These are phyloP conservation scores for Thinocorus orbignyianus DNA, from an alignment of 2,113 vertebrate genomes.

Conservation along the genomic window DNA sequence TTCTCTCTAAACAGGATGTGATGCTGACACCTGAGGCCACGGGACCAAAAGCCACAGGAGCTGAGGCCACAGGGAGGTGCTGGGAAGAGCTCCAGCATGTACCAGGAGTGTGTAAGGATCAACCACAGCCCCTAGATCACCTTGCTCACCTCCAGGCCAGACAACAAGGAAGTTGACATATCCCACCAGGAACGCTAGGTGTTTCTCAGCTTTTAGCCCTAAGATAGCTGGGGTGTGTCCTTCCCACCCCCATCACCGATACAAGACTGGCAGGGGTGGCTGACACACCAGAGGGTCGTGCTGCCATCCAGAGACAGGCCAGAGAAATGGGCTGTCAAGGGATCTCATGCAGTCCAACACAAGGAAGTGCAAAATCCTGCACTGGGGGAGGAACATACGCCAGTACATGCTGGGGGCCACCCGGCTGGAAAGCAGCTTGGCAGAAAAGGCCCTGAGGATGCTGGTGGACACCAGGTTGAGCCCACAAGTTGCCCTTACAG, in stretches of 20 bases:
- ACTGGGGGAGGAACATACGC: neutral
- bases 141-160: neutral
- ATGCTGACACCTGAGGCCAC: accelerated
- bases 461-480: neutral
- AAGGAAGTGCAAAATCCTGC: neutral
- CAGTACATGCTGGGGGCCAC: neutral
- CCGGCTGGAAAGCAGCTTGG: neutral
- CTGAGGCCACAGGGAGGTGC: neutral
- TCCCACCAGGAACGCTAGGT: neutral
- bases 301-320: neutral
- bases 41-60: neutral
- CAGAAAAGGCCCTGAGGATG: neutral
- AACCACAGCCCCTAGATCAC: neutral
- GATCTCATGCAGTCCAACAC: accelerated
- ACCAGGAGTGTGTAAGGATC: neutral
- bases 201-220: neutral
- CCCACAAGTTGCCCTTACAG: neutral
- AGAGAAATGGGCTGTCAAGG: neutral
- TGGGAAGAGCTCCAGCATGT: neutral
- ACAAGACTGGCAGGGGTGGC: neutral
- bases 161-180: neutral
- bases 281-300: neutral
- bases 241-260: neutral
- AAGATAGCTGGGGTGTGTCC: neutral
- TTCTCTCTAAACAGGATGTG: neutral